phyloP scores from a whole-genome alignment of 2,113 vertebrate genomes.

The Barbus barbus region DNA sequence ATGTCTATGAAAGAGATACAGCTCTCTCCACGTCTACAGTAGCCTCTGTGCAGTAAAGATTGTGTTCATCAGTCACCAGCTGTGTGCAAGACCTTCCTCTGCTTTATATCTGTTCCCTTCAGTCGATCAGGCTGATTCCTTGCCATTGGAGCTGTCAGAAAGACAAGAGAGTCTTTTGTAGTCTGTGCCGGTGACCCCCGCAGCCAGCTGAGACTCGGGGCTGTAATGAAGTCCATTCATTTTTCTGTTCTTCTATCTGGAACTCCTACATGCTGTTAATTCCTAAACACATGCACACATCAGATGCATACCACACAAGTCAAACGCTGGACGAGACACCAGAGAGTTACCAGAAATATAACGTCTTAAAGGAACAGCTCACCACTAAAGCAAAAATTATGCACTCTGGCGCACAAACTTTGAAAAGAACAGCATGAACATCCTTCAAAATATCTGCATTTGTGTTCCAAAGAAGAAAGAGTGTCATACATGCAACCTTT shows the following conservation, averaged over 20 bases:
- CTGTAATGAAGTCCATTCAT: slow-evolving; percentile 48
- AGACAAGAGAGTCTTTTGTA: slow-evolving; percentile 51
- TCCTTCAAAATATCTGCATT: not conserved
- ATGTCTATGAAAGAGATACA: not conserved
- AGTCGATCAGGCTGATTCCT: slow-evolving; percentile 8
- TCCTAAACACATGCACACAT: slow-evolving; percentile 2
- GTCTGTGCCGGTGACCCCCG: slow-evolving; percentile 18
- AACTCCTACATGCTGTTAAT: slow-evolving; percentile 12
- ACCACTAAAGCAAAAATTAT: not conserved
- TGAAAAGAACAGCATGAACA: not conserved
- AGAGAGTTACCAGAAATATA: not conserved
- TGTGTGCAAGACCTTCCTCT: not conserved
- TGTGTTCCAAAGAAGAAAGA: not conserved
- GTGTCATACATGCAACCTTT: not conserved
- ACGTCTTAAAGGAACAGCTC: not conserved
- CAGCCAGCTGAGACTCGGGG: slow-evolving; percentile 14
- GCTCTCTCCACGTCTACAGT: not conserved
- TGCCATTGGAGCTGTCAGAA: not conserved
- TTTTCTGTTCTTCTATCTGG: not conserved
- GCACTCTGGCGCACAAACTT: not conserved
- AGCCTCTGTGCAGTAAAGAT: not conserved
- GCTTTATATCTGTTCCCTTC: slow-evolving; percentile 39
- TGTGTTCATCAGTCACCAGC: not conserved
- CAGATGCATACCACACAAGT: not conserved
- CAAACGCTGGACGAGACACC: not conserved